Evolutionary conservation across 1,140 invertebrate genomes (phyloP), one percentile per base, ranked within the genome.

Genomic region (Zaprionus kolodkinae): DNA sequence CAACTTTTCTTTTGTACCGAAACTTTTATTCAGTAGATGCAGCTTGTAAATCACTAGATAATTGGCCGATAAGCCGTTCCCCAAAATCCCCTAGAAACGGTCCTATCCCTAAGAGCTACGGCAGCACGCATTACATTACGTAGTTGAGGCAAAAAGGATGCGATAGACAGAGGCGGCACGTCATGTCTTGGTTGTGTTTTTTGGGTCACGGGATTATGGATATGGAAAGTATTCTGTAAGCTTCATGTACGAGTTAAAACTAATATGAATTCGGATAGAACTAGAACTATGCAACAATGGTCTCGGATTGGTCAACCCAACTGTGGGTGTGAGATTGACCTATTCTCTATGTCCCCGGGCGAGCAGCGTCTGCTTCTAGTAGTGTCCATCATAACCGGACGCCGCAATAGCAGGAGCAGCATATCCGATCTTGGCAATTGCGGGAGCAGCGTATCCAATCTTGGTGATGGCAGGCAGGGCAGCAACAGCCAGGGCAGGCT

Each of bases 21-120:
- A 91, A 79, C 81, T 82, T 92, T 92, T 92, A 92, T 92, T 92
- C 91, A 91, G 91, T 91, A 91, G 79, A 91, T 92, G 90, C 90
- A 90, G 21, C 70, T 69, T 71, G 52, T 76, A 74, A 72, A 78
- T 79, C 64, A 72, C 71, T 86, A 81, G 75, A 82, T 87, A 80
- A 80, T 66, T 78, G 78, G 68, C 69, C 62, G 63, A 78, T 60
- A 77, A 77, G 75, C 75, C 76, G 72, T 76, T 76, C 63, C 59
- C 76, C 69, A 64, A 61, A 70, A 80, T 54, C 72, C 81, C 80
- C 38, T 65, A 72, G 69, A 78, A 78, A 78, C 77, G 81, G 73
- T 45, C 40, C 40, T 78, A 76, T 78, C 78, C 78, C 64, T 59
- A 60, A 69, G 38, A 76, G 57, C 60, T 76, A 76, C 13, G 55